Base-by-base conservation (phyloP, 2,888 invertebrate genomes). In the Linnaemya vulpina region DNA sequence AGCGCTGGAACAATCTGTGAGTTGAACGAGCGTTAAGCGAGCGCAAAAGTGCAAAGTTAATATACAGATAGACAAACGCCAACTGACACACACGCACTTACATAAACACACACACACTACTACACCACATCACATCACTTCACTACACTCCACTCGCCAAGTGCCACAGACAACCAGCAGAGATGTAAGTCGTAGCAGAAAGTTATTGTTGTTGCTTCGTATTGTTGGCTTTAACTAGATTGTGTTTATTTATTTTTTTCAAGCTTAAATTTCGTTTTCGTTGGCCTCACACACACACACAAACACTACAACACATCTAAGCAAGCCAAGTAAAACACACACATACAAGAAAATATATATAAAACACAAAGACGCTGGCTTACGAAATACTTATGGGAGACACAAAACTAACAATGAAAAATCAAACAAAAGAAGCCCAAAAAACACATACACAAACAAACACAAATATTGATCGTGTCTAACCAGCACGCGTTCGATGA, bases 1-100 rank as follows among this genome's bases (percentile, higher is more conserved):
- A 87, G 86, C 86, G 87, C 89, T 87, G 67, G 87, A 87, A 87
- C 87, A 87, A 87, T 90, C 89, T 89, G 88, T 86, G 80, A 70
- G 77, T 63, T 83, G 62, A 60, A 58, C 71, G 83, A 80, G 83
- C 84, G 51, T 65, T 70, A 76, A 74, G 83, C 85, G 78, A 81
- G 83, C 80, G 73, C 80, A 78, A 86, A 87, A 86, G 83, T 86
- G 79, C 84, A 84, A 84, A 86, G 84, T 83, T 84, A 71, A 71
- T 70, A 3, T 30, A 2, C 2, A 30, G 30, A 30, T 30, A 30
- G 62, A 74, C 65, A 83, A 49, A 49, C 15, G 35, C 38, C 20
- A 13, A 76, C 70, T 62, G 51, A 46, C 30, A 38, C 3, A 58
- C 30, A 43, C n/a, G 25, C 46, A 25, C 51, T 25, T 15, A 75